These are phyloP conservation scores for Pentamera pediparva DNA, from an alignment of 53 echinoderm and acorn worm genomes.

Conservation along the genomic window DNA sequence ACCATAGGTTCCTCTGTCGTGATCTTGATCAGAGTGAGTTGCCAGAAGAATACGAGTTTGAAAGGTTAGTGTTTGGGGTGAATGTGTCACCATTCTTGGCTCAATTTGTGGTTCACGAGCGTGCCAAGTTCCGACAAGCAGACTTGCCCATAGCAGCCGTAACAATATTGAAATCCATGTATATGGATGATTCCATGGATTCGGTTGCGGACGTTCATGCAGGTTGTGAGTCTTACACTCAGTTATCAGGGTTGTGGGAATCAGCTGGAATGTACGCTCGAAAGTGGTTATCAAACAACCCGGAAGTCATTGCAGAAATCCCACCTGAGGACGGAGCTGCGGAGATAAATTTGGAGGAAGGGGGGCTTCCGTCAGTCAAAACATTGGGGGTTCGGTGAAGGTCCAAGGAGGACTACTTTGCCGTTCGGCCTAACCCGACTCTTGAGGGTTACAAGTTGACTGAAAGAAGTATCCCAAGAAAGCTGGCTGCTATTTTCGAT, in stretches of 20 bases:
- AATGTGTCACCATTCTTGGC: constrained; percentile 27
- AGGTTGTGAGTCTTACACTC: neutral
- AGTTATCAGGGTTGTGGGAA: neutral
- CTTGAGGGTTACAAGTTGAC: no score
- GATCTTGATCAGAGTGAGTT: neutral
- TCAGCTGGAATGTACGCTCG: neutral
- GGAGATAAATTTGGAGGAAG: no score
- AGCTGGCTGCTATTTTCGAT: no score
- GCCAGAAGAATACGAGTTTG: constrained; percentile 15
- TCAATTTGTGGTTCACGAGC: constrained; percentile 1
- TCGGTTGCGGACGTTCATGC: neutral
- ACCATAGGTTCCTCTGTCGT: constrained; percentile 1
- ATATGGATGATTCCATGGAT: constrained; percentile 29
- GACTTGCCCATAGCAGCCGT: constrained; percentile 14
- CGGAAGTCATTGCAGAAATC: constrained; percentile 26
- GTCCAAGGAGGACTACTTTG: constrained; percentile 18
- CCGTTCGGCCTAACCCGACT: neutral
- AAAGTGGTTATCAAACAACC: no score
- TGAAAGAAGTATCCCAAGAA: neutral
- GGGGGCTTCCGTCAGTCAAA: no score
- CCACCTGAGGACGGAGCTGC: neutral
- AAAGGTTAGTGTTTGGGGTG: constrained; percentile 21
- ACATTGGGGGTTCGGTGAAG: constrained; percentile 61
- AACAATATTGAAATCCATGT: constrained; percentile 14
- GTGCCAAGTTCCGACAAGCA: neutral